These are phyloP conservation scores for Spisula solida DNA, from an alignment of 2,888 invertebrate genomes.

Conservation along the genomic window DNA sequence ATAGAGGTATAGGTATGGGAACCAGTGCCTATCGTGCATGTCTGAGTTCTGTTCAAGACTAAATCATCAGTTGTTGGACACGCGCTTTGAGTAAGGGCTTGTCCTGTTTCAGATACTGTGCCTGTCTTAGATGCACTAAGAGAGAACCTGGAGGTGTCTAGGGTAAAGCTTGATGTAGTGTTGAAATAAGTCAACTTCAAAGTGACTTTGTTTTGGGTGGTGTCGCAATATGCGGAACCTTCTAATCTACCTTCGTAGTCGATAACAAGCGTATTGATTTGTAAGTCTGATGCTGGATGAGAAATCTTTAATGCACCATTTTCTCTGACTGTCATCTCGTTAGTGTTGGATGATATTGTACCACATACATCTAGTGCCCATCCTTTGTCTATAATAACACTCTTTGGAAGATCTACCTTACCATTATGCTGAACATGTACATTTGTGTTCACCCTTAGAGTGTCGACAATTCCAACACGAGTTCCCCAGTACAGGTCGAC, in stretches of 20 bases:
- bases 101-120: constrained; percentile 41
- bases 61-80: constrained; percentile 59
- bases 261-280: constrained; percentile 61
- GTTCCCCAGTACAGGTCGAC: constrained; percentile 69
- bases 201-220: constrained; percentile 47
- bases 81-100: constrained; percentile 31
- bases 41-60: constrained; percentile 67
- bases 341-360: constrained; percentile 67
- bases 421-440: constrained; percentile 72
- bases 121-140: constrained; percentile 45
- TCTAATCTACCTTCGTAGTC: constrained; percentile 72
- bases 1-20: constrained; percentile 69
- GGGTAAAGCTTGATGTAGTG: constrained; percentile 58
- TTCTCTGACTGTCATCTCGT: constrained; percentile 66
- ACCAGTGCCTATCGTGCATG: constrained; percentile 69
- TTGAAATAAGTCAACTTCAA: constrained; percentile 63
- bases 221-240: constrained; percentile 61
- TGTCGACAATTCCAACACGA: constrained; percentile 44
- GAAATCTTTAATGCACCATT: constrained; percentile 70
- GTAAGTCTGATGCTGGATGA: constrained; percentile 67
- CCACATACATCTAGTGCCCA: constrained; percentile 75
- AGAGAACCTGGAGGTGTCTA: constrained; percentile 56
- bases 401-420: constrained; percentile 73
- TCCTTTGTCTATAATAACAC: constrained; percentile 70
- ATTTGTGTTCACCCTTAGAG: constrained; percentile 63